Base-by-base conservation (phyloP, 2,797 vertebrate genomes). In the Brachyrhaphis roseni region DNA sequence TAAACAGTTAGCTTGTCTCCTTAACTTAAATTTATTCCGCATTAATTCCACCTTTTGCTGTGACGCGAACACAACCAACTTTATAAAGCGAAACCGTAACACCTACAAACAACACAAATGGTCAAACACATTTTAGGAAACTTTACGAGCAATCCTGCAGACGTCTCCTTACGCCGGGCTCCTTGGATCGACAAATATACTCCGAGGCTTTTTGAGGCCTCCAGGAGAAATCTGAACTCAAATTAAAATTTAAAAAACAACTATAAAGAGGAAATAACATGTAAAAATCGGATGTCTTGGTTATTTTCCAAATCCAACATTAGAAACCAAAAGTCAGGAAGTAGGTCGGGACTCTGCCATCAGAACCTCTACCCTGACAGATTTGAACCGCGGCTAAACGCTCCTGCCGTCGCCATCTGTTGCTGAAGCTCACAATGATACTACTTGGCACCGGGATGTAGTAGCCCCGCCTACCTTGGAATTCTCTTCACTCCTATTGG, bases 391-490 rank as follows among this genome's bases (percentile, higher is more conserved):
- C 74, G 81, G 74, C 81, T 80, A 4, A 70, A 72, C 77, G 78
- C 86, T 78, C 71, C 68, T 62, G 34, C 83, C 74, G 78, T 86
- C 93, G 92, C 93, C 94, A 95, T 95, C 95, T 95, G 94, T 93
- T 93, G 84, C 86, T 85, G 74, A 78, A 75, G 78, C 74, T 91
- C 74, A 89, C 87, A 82, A 83, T 84, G 78, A 83, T 74, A 82
- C 83, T 72, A 77, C 57, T 86, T 89, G 88, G 80, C 75, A 83
- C 73, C 0, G 75, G 80, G n/a, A 16, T 2, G 72, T n/a, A 28
- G 8, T 76, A 57, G 74, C 18, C 41, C 88, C 92, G 64, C 92
- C 95, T 39, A 83, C 11, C 76, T 62, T 31, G 12, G 71, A 74
- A 91, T 92, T 91, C 75, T 80, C 15, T 88, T 59, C 57, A 57